Evolutionary conservation across 2,797 vertebrate genomes (phyloP), one percentile per base, ranked within the genome.

Genomic region (Sparidentex hasta): DNA sequence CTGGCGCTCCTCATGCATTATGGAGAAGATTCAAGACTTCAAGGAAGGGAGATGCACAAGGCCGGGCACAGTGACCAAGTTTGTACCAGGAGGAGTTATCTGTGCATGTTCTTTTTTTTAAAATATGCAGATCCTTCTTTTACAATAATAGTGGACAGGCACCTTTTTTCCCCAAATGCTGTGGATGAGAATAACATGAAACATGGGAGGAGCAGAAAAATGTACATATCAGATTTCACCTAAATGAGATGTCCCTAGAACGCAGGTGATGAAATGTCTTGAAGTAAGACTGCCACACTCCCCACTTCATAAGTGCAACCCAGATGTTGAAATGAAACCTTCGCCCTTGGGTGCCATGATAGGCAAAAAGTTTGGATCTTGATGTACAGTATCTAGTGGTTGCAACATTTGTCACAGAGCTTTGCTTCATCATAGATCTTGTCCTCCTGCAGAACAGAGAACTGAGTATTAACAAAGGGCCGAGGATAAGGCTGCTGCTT

Each of bases 11-110:
- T 69, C 59, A 85, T 87, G 70, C 55, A 88, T 87, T 80, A 83
- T 86, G 81, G 80, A 91, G 70, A n/a, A 67, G 76, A 56, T 71
- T 62, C 41, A 44, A 51, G 76, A 56, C 57, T 41, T 65, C 27
- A 65, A 67, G 67, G 52, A 14, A 50, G 33, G 52, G 12, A 48
- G 33, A 62, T 12, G 44, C 55, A 48, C 21, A 12, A 54, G 65
- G 80, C 64, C 38, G 47, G 50, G 55, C 44, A 61, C 65, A 50
- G 4, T 17, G 50, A 41, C 64, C 38, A 18, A 33, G 47, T 20
- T 47, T 12, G n/a, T 43, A 52, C 59, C 61, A 67, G 14, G 71
- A 65, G 41, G 71, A 65, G 41, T n/a, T 65, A 44, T 58, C 33
- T 66, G 64, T 66, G 52, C 57, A 25, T 33, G 3, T 17, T 7